Evolutionary conservation across 1,140 invertebrate genomes (phyloP).

Genomic region (Drosophila pallidifrons): DNA sequence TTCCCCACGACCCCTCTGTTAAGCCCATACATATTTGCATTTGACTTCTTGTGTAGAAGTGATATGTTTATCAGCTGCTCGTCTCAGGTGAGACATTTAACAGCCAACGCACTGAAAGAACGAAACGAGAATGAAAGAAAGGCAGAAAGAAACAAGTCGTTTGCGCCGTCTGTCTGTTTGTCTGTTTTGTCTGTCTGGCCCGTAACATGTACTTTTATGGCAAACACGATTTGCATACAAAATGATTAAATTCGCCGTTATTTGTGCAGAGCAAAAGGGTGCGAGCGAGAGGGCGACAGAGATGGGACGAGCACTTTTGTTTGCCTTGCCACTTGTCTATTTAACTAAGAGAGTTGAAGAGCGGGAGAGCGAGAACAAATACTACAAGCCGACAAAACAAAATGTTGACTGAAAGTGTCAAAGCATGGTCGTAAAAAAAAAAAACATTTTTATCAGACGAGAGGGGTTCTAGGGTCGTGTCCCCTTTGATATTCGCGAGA

Average conservation of each 20-base stretch:
- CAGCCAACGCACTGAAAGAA: conserved; percentile 14
- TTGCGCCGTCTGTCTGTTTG: conserved; percentile 2
- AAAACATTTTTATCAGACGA: conserved; percentile 44
- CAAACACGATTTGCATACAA: conserved; percentile 72
- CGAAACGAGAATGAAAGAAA: neutral
- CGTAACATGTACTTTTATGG: conserved; percentile 57
- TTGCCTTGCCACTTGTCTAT: conserved; percentile 39
- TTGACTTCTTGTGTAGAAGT: neutral
- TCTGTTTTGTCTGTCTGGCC: conserved; percentile 13
- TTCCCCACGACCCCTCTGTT: neutral
- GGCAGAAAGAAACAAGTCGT: conserved; percentile 36
- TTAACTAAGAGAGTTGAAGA: conserved; percentile 3
- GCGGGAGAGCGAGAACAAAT: neutral
- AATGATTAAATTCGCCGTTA: conserved; percentile 71
- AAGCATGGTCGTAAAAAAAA: conserved; percentile 2
- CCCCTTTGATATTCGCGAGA: conserved; percentile 24
- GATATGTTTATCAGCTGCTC: conserved; percentile 41
- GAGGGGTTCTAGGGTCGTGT: conserved; percentile 1
- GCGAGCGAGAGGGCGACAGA: conserved; percentile 1
- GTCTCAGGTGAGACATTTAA: conserved; percentile 56
- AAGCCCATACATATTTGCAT: conserved; percentile 4
- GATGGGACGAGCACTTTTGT: conserved; percentile 25
- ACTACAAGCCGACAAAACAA: conserved; percentile 35
- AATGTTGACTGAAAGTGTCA: conserved; percentile 48
- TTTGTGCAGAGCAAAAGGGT: conserved; percentile 35